Percentiles rank a stretch among this genome's conserved stretches.
These are phyloP conservation scores for Agrochola litura DNA, from an alignment of 2,888 invertebrate species.

Conservation along the genomic window DNA sequence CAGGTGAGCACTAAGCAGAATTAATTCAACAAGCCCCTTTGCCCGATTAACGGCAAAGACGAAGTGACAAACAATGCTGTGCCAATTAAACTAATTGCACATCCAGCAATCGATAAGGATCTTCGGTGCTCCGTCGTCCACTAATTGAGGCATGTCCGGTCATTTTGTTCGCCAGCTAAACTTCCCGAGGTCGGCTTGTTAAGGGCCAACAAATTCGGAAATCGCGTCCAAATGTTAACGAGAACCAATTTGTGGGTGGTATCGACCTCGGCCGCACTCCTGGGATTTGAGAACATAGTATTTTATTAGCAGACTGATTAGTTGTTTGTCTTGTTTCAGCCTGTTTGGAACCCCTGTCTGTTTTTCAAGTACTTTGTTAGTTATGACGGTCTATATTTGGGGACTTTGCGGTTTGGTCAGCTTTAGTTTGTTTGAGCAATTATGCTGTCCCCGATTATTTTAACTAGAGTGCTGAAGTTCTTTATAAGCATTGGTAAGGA, in stretches of 20 bases:
- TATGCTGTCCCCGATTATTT: conserved; percentile 5
- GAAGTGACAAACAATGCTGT: conserved; percentile 47
- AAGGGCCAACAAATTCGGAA: conserved; percentile 86
- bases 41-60: conserved; percentile 21
- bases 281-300: conserved; percentile 77
- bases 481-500: background rate
- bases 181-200: conserved; percentile 83
- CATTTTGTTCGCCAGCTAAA: conserved; percentile 82
- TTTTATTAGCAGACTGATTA: conserved; percentile 83
- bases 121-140: conserved; percentile 71
- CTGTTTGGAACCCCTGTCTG: conserved; percentile 51
- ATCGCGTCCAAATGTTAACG: conserved; percentile 88
- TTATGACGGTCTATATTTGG: conserved; percentile 38
- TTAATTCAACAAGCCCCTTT: background rate
- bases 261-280: conserved; percentile 73
- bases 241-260: conserved; percentile 85
- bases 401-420: conserved; percentile 35
- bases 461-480: background rate
- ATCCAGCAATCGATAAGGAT: conserved; percentile 69
- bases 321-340: conserved; percentile 76
- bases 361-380: conserved; percentile 55
- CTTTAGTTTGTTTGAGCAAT: conserved; percentile 25
- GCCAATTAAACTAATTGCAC: conserved; percentile 68
- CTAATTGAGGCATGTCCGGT: conserved; percentile 88
- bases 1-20: background rate